Percentiles rank a stretch among this genome's conserved stretches.
These are phyloP conservation scores for Melinaea menophilus DNA, from an alignment of 2,888 invertebrate species.

Conservation along the genomic window DNA sequence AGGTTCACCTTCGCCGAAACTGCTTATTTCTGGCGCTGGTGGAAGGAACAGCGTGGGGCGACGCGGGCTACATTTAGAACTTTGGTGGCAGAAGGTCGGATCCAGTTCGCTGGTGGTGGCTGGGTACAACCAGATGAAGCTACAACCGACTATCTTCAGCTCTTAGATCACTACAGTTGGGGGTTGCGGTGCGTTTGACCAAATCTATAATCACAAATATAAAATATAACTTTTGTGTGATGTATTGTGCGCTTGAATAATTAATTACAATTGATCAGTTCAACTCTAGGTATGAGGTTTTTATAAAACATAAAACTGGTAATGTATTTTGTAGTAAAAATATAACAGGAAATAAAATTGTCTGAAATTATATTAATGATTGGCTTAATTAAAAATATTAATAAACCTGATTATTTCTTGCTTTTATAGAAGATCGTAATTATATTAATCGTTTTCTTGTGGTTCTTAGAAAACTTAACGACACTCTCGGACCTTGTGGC, in stretches of 20 bases:
- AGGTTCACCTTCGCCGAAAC: slow-evolving; percentile 90
- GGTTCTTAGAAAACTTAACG: slow-evolving; percentile 77
- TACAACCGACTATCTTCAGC: slow-evolving; percentile 81
- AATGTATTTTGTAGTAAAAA: too few relatives aligned
- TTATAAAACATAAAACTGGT: too few relatives aligned
- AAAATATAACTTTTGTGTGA: too few relatives aligned
- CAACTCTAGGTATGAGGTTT: too few relatives aligned
- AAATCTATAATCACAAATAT: too few relatives aligned
- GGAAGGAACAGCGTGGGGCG: slow-evolving; percentile 80
- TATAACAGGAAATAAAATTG: too few relatives aligned
- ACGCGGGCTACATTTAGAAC: slow-evolving; percentile 73
- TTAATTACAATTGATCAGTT: too few relatives aligned
- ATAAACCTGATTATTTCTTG: too few relatives aligned
- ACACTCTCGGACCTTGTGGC: slow-evolving; percentile 85
- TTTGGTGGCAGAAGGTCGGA: slow-evolving; percentile 78
- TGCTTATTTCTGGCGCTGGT: slow-evolving; percentile 89
- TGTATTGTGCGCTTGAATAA: too few relatives aligned
- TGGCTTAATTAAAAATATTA: too few relatives aligned
- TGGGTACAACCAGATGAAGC: slow-evolving; percentile 81
- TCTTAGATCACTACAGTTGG: slow-evolving; percentile 84
- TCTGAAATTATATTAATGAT: too few relatives aligned
- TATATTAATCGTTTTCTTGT: background rate
- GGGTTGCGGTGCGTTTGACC: slow-evolving; percentile 74
- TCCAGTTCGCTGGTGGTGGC: slow-evolving; percentile 80
- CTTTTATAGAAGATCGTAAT: background rate